Evolutionary conservation across 2,888 invertebrate genomes (phyloP).

Genomic region (Folsomia candida): DNA sequence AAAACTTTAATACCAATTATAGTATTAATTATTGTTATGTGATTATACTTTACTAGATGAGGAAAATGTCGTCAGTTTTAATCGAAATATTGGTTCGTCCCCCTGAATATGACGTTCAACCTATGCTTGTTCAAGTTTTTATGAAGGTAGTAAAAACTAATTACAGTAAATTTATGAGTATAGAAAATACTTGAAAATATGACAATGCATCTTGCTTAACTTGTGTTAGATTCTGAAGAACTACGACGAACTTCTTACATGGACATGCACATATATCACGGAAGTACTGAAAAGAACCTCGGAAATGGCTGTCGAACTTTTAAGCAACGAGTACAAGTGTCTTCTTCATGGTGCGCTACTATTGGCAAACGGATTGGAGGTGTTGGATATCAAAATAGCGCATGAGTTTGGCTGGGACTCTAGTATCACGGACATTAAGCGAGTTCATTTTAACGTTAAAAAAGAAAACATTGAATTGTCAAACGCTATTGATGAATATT

Average conservation of each 20-base stretch:
- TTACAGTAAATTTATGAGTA: no score
- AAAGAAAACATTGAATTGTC: no score
- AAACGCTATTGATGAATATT: neutral
- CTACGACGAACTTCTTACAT: conserved; percentile 29
- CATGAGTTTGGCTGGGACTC: conserved; percentile 33
- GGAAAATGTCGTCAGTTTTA: conserved; percentile 17
- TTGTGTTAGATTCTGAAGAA: conserved; percentile 21
- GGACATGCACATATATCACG: conserved; percentile 30
- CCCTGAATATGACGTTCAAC: conserved; percentile 25
- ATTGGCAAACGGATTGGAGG: conserved; percentile 26
- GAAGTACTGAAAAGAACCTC: conserved; percentile 27
- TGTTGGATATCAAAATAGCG: conserved; percentile 27
- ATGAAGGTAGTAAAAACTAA: conserved; percentile 22
- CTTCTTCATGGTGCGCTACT: conserved; percentile 26
- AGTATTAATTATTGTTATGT: no score
- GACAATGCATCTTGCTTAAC: neutral
- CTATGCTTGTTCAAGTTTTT: conserved; percentile 17
- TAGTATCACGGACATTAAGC: neutral
- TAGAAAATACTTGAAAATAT: no score
- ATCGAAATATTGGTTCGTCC: conserved; percentile 28
- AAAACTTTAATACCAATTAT: no score
- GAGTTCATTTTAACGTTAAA: neutral
- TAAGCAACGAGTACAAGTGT: conserved; percentile 20
- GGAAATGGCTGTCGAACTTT: conserved; percentile 15
- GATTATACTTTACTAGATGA: conserved; percentile 17